Base-by-base conservation (phyloP, 2,797 vertebrate species). In the Oryzias dopingdopingensis region DNA sequence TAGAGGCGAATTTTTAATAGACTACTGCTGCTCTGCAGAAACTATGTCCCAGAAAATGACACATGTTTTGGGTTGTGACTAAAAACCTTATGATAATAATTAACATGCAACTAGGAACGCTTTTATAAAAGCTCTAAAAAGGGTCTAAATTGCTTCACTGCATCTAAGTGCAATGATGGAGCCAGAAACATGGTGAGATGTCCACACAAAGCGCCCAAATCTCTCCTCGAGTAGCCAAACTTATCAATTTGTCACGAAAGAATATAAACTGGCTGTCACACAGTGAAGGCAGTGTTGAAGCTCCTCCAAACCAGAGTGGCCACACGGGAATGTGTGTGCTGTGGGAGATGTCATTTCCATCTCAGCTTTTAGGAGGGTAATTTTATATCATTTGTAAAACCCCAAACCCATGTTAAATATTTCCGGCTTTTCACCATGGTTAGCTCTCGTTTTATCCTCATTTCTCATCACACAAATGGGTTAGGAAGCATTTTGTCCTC, bases 231-330 rank as follows among this genome's bases (percentile, higher is more conserved):
- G 81, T 49, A 73, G 80, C 65, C 79, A 72, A 70, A 44, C 72
- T 81, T 82, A 89, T 88, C 84, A 88, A 91, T 87, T 82, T 83
- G 76, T 76, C 10, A 59, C 26, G 67, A 75, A 87, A 86, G 83
- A 88, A 86, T 89, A 84, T 65, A 71, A 65, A 65, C 79, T 71
- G 56, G 13, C 70, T 69, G 77, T 77, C 75, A 43, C 77, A 76
- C 74, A 65, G 70, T 68, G 42, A 60, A 81, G 69, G 49, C 82
- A 65, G 40, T 87, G 89, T 90, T 77, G 77, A 52, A 85, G 87
- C 87, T 78, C 77, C 86, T 82, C 87, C 84, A 83, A 89, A 87
- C 81, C 88, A 83, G 73, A 64, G 59, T 72, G 82, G 84, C 67
- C 43, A 42, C 72, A 61, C 66, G 84, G 80, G 86, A 88, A 86